Conservation (phyloP, 1,140 invertebrate species). For the Drosophila pectinifera region DNA sequence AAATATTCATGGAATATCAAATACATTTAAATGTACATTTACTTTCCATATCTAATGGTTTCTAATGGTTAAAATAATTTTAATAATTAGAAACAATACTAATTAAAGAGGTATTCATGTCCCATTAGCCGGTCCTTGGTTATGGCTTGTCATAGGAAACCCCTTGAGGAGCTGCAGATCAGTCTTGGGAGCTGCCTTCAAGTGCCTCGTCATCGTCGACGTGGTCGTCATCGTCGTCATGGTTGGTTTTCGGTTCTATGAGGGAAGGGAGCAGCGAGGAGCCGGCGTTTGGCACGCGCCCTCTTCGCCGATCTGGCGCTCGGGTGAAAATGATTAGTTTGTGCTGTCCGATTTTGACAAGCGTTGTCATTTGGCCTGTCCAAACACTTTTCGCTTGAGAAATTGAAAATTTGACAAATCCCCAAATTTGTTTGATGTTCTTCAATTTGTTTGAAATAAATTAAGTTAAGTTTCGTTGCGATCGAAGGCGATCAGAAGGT, state of each 20-base stretch:
- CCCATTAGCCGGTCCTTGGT: neutral
- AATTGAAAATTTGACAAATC: slow-evolving; percentile 75
- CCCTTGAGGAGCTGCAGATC: slow-evolving; percentile 4
- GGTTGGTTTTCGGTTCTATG: slow-evolving; percentile 28
- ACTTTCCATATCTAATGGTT: no score
- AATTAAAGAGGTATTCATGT: no score
- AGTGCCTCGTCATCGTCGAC: slow-evolving; percentile 49
- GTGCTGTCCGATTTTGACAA: slow-evolving; percentile 76
- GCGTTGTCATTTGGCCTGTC: slow-evolving; percentile 76
- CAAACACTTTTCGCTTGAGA: slow-evolving; percentile 73
- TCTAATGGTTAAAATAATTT: no score
- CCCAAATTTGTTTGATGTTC: slow-evolving; percentile 43
- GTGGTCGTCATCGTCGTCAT: slow-evolving; percentile 46
- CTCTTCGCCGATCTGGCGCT: slow-evolving; percentile 46
- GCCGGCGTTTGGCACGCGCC: slow-evolving; percentile 69
- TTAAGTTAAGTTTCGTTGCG: slow-evolving; percentile 7
- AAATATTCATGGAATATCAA: neutral
- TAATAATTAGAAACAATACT: neutral
- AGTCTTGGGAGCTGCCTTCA: neutral
- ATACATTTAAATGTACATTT: no score
- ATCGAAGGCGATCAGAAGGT: neutral
- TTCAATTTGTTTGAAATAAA: slow-evolving; percentile 29
- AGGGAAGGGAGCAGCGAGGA: slow-evolving; percentile 2
- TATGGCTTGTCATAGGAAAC: slow-evolving; percentile 16
- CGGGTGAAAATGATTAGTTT: slow-evolving; percentile 75